Evolutionary conservation across 2,888 invertebrate species (phyloP).

Genomic region (Heterodera filipjevi): DNA sequence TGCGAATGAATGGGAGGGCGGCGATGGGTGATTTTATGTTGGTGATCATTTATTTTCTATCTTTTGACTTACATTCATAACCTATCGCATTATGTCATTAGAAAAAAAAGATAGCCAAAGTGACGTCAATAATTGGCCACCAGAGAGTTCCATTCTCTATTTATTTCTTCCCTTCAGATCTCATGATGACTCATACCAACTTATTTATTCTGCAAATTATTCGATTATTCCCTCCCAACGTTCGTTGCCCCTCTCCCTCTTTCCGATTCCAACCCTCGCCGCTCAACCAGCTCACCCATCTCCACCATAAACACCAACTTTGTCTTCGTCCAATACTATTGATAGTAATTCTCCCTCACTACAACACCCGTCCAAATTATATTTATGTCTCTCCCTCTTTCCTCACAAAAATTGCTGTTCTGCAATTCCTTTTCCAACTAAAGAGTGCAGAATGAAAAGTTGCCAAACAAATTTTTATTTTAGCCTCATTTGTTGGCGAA

Average conservation of each 20-base stretch:
- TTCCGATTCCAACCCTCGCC: neutral
- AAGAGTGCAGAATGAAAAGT: slow-evolving; percentile 6
- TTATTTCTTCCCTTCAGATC: neutral
- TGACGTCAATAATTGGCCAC: neutral
- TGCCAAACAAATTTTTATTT: neutral
- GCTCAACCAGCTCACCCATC: neutral
- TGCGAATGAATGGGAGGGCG: too few relatives aligned
- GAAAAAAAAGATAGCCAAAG: neutral
- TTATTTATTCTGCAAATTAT: neutral
- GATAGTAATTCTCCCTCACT: too few relatives aligned
- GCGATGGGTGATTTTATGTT: too few relatives aligned
- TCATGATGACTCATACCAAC: slow-evolving; percentile 15
- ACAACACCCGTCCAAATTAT: neutral
- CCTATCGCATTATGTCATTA: neutral
- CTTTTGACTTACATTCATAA: neutral
- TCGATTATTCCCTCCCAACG: neutral
- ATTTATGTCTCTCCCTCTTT: neutral
- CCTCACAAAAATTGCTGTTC: neutral
- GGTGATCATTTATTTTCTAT: neutral
- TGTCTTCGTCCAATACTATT: too few relatives aligned
- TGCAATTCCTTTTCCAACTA: neutral
- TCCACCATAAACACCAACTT: neutral
- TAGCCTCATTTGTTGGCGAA: neutral
- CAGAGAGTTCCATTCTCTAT: neutral
- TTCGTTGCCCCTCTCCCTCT: neutral